A percentile compares a stretch with the other conserved stretches of the same genome.
phyloP scores from a whole-genome alignment of 2,797 vertebrate species.

The Helostoma temminkii region DNA sequence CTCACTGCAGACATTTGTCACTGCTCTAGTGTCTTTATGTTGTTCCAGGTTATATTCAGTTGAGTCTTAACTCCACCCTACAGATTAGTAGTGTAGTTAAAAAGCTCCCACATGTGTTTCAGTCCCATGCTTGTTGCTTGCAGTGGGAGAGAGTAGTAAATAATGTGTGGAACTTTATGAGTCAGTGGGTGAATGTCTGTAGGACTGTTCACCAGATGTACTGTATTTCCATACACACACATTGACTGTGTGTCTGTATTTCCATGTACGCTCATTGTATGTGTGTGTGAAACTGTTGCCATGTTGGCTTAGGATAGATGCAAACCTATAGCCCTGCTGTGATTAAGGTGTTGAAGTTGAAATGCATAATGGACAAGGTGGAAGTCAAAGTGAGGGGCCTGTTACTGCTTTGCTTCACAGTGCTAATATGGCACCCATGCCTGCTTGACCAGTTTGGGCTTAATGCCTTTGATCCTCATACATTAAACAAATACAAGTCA shows the following conservation, averaged over 20 bases:
- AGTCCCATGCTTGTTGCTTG: slow-evolving; percentile 18
- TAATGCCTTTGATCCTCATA: slow-evolving; percentile 21
- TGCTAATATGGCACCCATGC: background rate
- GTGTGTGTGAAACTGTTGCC: slow-evolving; percentile 5
- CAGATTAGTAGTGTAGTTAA: slow-evolving; percentile 55
- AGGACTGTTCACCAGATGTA: slow-evolving; percentile 20
- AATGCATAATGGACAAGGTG: slow-evolving; percentile 13
- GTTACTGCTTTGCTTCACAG: background rate
- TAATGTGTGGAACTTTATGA: slow-evolving; percentile 20
- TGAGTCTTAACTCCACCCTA: slow-evolving; percentile 31
- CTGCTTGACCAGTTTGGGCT: slow-evolving; percentile 31
- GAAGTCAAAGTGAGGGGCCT: slow-evolving; percentile 9
- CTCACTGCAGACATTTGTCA: background rate
- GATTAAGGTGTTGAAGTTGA: slow-evolving; percentile 19
- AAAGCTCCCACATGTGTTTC: slow-evolving; percentile 45
- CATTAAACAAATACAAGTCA: slow-evolving; percentile 36
- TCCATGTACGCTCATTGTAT: background rate
- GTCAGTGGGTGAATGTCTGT: slow-evolving; percentile 11
- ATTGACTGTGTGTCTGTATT: slow-evolving; percentile 8
- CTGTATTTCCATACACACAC: slow-evolving; percentile 8
- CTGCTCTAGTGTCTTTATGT: slow-evolving; percentile 20
- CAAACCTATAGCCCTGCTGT: slow-evolving; percentile 7
- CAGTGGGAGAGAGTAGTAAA: slow-evolving; percentile 40
- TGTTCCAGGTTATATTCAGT: slow-evolving; percentile 37
- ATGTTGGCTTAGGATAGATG: slow-evolving; percentile 6